Conservation (phyloP, 1,140 invertebrate species). For the Sinella curviseta region DNA sequence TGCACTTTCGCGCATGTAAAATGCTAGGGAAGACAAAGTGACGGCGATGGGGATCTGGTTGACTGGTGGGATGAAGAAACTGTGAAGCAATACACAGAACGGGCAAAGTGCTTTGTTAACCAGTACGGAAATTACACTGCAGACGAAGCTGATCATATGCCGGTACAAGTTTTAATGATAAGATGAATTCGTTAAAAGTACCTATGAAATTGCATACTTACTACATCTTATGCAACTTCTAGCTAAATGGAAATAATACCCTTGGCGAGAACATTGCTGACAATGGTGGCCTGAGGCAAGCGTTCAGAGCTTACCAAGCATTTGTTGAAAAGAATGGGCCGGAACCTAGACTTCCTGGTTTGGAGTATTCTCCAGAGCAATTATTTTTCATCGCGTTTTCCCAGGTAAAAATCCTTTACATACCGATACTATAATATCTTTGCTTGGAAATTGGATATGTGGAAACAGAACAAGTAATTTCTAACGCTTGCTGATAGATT, state of each 20-base stretch:
- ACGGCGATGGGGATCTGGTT: conserved; percentile 60
- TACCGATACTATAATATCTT: too few species aligned
- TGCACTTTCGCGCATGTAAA: too few species aligned
- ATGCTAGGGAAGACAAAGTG: conserved; percentile 57
- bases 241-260: conserved; percentile 54
- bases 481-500: conserved; percentile 24
- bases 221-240: background rate
- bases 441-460: too few species aligned
- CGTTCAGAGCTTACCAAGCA: conserved; percentile 54
- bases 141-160: conserved; percentile 20
- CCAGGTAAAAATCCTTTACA: background rate
- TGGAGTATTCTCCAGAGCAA: conserved; percentile 53
- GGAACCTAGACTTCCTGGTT: conserved; percentile 56
- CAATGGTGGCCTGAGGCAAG: conserved; percentile 60
- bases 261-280: conserved; percentile 61
- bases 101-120: conserved; percentile 21
- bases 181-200: too few species aligned
- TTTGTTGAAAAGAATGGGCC: conserved; percentile 45
- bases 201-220: too few species aligned
- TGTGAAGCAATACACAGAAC: conserved; percentile 11
- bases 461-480: too few species aligned
- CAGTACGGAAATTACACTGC: conserved; percentile 25
- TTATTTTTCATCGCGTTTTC: conserved; percentile 43
- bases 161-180: background rate
- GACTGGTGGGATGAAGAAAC: conserved; percentile 60